phyloP scores from a whole-genome alignment of 2,113 vertebrate species.

The Hystrix cristata region DNA sequence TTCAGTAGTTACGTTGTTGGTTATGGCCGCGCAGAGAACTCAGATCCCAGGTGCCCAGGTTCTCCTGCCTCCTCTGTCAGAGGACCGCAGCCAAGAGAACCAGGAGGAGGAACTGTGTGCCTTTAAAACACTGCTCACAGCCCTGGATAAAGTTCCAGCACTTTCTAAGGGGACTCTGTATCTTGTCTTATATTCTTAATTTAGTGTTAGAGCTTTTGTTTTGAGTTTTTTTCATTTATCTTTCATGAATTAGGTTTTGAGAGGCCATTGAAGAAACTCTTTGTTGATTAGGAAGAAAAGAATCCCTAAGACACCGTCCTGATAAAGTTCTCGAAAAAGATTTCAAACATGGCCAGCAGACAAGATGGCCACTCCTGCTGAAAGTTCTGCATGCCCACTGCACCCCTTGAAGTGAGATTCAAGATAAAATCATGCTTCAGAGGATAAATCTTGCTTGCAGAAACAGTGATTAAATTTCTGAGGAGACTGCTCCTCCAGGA shows the following conservation, averaged over 20 bases:
- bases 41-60: neutral
- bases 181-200: neutral
- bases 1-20: neutral
- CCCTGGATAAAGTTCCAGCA: neutral
- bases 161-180: neutral
- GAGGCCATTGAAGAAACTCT: neutral
- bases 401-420: neutral
- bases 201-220: neutral
- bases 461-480: neutral
- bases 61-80: too few species aligned
- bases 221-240: slow-evolving; percentile 3
- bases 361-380: neutral
- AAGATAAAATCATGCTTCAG: neutral
- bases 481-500: neutral
- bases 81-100: neutral
- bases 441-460: neutral
- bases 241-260: neutral
- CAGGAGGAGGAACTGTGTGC: neutral
- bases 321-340: neutral
- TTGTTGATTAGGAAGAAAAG: neutral
- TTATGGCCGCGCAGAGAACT: neutral
- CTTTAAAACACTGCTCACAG: neutral
- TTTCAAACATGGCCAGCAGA: neutral
- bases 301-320: neutral
- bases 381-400: neutral